Percentiles rank a stretch among this genome's conserved stretches.
Conservation (phyloP, 2,113 vertebrate species). For the Carassius carassius region DNA sequence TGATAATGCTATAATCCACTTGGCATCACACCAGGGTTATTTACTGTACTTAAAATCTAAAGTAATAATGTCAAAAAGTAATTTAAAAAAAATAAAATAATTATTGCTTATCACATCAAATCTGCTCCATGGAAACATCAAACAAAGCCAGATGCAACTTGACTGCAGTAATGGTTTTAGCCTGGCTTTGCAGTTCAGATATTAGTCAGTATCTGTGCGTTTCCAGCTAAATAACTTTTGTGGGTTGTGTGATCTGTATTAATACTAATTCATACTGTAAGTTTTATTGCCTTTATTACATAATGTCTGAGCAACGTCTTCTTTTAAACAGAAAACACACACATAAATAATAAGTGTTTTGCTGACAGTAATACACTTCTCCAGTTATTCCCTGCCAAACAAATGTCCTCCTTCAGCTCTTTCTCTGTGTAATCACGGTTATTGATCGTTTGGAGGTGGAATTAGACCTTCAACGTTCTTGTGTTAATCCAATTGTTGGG, state of each 20-base stretch:
- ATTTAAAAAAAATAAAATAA: too few relatives aligned
- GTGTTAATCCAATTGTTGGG: conserved; percentile 33
- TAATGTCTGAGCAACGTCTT: not conserved
- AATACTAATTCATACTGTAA: not conserved
- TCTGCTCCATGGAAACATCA: conserved; percentile 8
- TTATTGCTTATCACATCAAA: not conserved
- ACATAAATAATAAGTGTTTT: not conserved
- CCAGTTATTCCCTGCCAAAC: not conserved
- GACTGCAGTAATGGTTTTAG: not conserved
- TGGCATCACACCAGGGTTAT: not conserved
- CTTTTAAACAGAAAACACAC: not conserved
- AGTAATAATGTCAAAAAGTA: conserved; percentile 4
- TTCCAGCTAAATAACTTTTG: conserved; percentile 26
- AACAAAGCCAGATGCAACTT: conserved; percentile 25
- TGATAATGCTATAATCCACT: not conserved
- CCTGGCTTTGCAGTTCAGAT: not conserved
- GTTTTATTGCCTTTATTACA: conserved; percentile 18
- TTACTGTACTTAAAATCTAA: conserved; percentile 3
- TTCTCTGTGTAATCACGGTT: conserved; percentile 23
- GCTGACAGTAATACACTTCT: not conserved
- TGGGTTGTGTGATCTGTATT: not conserved
- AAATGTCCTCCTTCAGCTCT: not conserved
- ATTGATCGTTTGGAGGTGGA: not conserved
- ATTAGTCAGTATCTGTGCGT: conserved; percentile 6
- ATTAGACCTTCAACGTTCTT: conserved; percentile 19